Evolutionary conservation across 2,888 invertebrate genomes (phyloP).

Genomic region (Philonicus albiceps): DNA sequence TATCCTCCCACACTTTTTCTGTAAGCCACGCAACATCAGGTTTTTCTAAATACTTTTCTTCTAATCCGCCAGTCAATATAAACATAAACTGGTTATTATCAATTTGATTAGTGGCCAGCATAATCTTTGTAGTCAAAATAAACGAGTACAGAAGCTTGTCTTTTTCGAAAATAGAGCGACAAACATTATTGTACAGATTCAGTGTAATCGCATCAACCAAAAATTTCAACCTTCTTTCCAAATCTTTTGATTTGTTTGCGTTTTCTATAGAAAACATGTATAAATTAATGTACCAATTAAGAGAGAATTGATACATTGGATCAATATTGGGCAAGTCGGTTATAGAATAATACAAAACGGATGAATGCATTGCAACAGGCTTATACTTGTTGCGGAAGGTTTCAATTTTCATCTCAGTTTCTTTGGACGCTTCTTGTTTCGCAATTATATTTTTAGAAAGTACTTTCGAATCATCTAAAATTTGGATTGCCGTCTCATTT

Average conservation of each 20-base stretch:
- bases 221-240: slow-evolving; percentile 76
- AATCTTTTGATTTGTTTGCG: slow-evolving; percentile 69
- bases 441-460: slow-evolving; percentile 82
- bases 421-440: slow-evolving; percentile 84
- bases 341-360: slow-evolving; percentile 87
- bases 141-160: slow-evolving; percentile 89
- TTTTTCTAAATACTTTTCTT: slow-evolving; percentile 63
- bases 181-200: slow-evolving; percentile 84
- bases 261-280: slow-evolving; percentile 62
- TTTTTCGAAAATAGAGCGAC: slow-evolving; percentile 87
- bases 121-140: slow-evolving; percentile 73
- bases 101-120: slow-evolving; percentile 70
- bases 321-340: slow-evolving; percentile 87
- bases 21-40: slow-evolving; percentile 85
- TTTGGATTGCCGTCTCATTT: slow-evolving; percentile 87
- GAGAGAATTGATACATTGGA: slow-evolving; percentile 95
- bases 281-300: slow-evolving; percentile 89
- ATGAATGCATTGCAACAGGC: slow-evolving; percentile 85
- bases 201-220: slow-evolving; percentile 84
- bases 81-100: slow-evolving; percentile 76
- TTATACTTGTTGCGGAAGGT: slow-evolving; percentile 81
- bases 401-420: slow-evolving; percentile 84
- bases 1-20: slow-evolving; percentile 80
- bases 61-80: slow-evolving; percentile 73
- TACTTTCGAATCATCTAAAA: slow-evolving; percentile 84